Conservation (phyloP, 2,113 vertebrate species). For the Otolemur garnettii region DNA sequence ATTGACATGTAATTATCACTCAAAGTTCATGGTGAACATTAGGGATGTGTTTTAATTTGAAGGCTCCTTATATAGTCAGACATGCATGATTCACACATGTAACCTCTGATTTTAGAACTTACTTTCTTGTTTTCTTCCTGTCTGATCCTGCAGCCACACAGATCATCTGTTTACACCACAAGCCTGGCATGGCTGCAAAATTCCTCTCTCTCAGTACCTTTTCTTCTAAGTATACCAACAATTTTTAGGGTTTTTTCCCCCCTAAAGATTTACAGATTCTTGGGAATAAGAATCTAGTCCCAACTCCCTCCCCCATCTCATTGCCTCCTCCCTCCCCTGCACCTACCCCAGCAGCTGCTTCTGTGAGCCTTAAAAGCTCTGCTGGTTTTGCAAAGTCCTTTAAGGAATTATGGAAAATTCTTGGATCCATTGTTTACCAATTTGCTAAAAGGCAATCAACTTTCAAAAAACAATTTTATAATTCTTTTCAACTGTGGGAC, state of each 20-base stretch:
- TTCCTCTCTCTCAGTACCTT: neutral
- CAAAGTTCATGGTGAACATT: neutral
- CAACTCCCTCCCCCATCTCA: neutral
- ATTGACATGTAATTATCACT: neutral
- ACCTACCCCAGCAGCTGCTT: neutral
- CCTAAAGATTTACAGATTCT: neutral
- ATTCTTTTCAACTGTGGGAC: neutral
- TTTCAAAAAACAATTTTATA: neutral
- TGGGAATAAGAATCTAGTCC: neutral
- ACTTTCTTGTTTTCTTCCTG: neutral
- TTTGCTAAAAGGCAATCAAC: constrained; percentile 21
- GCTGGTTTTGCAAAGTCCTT: neutral
- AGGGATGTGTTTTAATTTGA: neutral
- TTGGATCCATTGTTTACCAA: neutral
- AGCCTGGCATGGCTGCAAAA: neutral
- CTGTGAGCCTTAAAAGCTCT: neutral
- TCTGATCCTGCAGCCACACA: neutral
- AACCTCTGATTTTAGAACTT: neutral
- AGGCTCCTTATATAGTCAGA: neutral
- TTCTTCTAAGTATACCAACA: neutral
- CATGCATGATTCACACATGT: neutral
- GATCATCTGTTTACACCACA: neutral
- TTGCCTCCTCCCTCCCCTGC: neutral
- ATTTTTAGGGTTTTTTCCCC: neutral
- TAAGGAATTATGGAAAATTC: neutral